Base-by-base conservation (phyloP, 2,113 vertebrate species). In the Planiliza haematocheilus region DNA sequence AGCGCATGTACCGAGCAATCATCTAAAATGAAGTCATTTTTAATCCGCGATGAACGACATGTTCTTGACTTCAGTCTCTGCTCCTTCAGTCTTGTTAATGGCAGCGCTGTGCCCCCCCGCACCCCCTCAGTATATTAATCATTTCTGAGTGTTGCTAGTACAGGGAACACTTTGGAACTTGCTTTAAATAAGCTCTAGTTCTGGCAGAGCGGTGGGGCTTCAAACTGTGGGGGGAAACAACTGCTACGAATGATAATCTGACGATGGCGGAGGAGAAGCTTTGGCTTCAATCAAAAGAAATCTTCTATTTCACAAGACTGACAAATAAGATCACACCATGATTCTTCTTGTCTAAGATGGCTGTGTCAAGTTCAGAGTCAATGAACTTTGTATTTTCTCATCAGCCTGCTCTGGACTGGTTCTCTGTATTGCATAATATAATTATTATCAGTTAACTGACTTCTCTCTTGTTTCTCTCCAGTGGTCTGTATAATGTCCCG, bases 71-170 rank as follows among this genome's bases (percentile, higher is more conserved):
- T 70, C 55, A 66, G 18, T 80, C 80, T 82, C 79, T 84, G 70
- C 59, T 83, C 63, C 78, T 78, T 83, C 50, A 38, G 60, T 63
- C 83, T 62, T 77, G 51, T 78, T 86, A 74, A 83, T 66, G 70
- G 70, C 52, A 43, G 70, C 51, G 82, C 65, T 77, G 50, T 61
- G 51, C 67, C n/a, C n/a, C n/a, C n/a, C n/a, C 55, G 72, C 60
- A 52, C 38, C 36, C 49, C 81, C 74, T 50, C 46, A 74, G 49
- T 70, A 68, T 85, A 89, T 92, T 77, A 79, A 88, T 93, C 86
- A 88, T 82, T 12, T 65, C 16, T 76, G 84, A 90, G 88, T 88
- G 84, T 81, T 91, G 79, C 70, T 74, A 48, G 84, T 78, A 70
- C 61, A 71, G 68, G 77, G 79, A 87, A 78, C 66, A 73, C 67